phyloP scores from a whole-genome alignment of 2,888 invertebrate genomes.

The Dynastes grantii region DNA sequence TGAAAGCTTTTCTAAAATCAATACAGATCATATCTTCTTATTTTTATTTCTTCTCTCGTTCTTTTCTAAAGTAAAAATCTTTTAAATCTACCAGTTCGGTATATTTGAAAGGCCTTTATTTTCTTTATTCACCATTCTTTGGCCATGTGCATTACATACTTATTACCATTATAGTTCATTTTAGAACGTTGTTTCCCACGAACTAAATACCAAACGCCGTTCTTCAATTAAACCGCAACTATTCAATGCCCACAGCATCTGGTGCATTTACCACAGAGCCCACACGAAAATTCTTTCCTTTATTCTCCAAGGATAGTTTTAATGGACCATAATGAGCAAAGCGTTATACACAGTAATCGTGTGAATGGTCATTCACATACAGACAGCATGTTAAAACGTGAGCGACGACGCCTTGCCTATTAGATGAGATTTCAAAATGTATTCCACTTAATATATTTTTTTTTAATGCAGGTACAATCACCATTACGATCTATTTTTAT shows the following conservation, averaged over 20 bases:
- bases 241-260: neutral
- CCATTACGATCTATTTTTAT: slow-evolving; percentile 1
- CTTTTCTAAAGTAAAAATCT: too few species aligned
- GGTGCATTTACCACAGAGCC: neutral
- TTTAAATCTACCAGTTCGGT: too few species aligned
- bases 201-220: slow-evolving; percentile 10
- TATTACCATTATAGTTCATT: too few species aligned
- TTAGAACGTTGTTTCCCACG: neutral
- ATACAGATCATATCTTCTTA: too few species aligned
- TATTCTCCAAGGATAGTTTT: slow-evolving; percentile 15
- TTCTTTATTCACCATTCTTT: neutral
- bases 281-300: neutral
- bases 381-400: neutral
- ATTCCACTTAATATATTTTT: neutral
- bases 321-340: slow-evolving; percentile 13
- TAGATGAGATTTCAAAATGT: slow-evolving; percentile 8
- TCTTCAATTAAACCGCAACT: neutral
- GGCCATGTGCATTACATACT: neutral
- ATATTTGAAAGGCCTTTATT: neutral
- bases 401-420: neutral
- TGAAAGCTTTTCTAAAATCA: too few species aligned
- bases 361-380: slow-evolving; percentile 5
- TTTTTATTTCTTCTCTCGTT: too few species aligned
- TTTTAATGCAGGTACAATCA: neutral
- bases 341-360: neutral